Evolutionary conservation across 2,888 invertebrate species (phyloP), one percentile per base, ranked within the genome.

Genomic region (Minunthozetes semirufus): DNA sequence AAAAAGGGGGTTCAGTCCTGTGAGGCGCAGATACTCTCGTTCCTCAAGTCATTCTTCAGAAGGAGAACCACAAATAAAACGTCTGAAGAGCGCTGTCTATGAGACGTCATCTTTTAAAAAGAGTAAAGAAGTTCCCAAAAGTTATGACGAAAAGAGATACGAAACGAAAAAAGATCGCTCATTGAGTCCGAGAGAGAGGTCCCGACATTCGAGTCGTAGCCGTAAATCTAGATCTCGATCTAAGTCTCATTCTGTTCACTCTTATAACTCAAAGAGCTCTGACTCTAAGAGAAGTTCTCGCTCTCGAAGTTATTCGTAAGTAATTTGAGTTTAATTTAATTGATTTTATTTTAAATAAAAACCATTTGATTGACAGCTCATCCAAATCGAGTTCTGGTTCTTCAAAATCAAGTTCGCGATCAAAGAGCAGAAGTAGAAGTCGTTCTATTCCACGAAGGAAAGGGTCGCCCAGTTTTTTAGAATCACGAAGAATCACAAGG

Each of bases 401-500:
- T 25, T 63, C 63, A 33, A 46, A 77, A 48, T 78, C 78, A 25
- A 71, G 66, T 38, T 76, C 78, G n/a, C 29, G 77, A 74, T 77
- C 77, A 33, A 48, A 63, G 11, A 42, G 42, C 27, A 59, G 56
- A 66, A 76, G 75, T 29, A 74, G 84, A 15, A 83, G 83, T 77
- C 83, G 83, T n/a, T 94, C 94, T 76, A 95, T 95, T 83, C 93
- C 95, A 72, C 86, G 95, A 75, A 88, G 95, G 77, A 90, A 91
- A 80, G 95, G 95, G 61, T 95, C 95, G 75, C 96, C 96, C 25
- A 93, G 93, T 84, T 95, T 95, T 85, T 86, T 95, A 77, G 95
- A 95, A 84, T 87, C 94, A 80, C 87, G 96, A 76, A 88, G 96
- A 80, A 96, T 96, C 81, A 96, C 96, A 80, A 96, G 95, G 95